Evolutionary conservation across 2,888 invertebrate genomes (phyloP), one percentile per base, ranked within the genome.

Genomic region (Rotaria macrura): DNA sequence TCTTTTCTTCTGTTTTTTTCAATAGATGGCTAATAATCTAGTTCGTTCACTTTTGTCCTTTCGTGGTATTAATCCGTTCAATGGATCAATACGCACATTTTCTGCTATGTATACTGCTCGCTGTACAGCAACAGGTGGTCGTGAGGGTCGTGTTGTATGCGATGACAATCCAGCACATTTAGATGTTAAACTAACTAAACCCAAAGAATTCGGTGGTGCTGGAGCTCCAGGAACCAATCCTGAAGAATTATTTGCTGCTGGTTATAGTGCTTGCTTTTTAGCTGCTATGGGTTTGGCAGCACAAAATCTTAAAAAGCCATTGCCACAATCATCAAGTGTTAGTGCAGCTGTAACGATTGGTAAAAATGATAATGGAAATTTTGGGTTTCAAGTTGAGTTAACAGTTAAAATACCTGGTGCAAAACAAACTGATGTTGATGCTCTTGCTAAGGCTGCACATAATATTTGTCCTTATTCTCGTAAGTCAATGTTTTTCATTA

Each of bases 241-340:
- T 3, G 79, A 79, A 43, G 79, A 79, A 79, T 43, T 79, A 79
- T 79, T 79, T 79, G 79, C 79, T 79, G 79, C 79, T 43, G 79
- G 79, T 43, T 79, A 79, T n/a, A 79, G 79, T 79, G 79, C 25
- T 43, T 79, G 79, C 9, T 79, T 79, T 43, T n/a, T 79, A 43
- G 79, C 43, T n/a, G 79, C 79, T 2, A 79, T 79, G 79, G 79
- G 79, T n/a, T 43, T 79, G 43, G 79, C 79, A 12, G 79, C 79
- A 25, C 43, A 43, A 79, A 79, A 79, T n/a, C n/a, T 79, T 25
- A 43, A 79, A 2, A 79, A 43, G 43, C 43, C 25, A 25, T 79
- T 79, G 43, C 79, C 79, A 43, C 10, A 25, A 25, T 12, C 43
- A 43, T 43, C 79, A 43, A 79, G 43, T n/a, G 79, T 79, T 12